These are phyloP conservation scores for Chelon labrosus DNA, from an alignment of 2,797 vertebrate genomes.

Conservation along the genomic window DNA sequence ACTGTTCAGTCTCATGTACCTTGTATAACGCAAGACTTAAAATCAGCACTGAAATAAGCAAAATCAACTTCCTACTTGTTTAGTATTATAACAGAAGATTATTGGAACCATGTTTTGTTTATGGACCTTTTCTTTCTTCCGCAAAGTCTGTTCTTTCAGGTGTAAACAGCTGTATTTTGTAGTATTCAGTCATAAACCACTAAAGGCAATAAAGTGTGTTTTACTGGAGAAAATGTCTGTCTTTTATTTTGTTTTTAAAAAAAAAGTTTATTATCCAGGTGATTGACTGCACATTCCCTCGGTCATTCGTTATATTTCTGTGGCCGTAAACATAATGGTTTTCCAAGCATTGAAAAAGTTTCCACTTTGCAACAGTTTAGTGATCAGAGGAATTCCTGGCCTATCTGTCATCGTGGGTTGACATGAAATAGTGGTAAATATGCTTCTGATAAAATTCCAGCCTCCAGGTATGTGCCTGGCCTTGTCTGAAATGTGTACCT, in stretches of 20 bases:
- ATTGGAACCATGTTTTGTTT: slow-evolving; percentile 23
- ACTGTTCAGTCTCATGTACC: slow-evolving; percentile 24
- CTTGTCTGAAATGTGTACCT: slow-evolving; percentile 74
- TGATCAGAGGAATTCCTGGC: slow-evolving; percentile 84
- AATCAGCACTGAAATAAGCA: slow-evolving; percentile 4
- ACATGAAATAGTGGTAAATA: slow-evolving; percentile 82
- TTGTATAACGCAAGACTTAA: slow-evolving; percentile 17
- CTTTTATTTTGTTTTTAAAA: slow-evolving; percentile 2
- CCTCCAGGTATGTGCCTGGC: slow-evolving; percentile 81
- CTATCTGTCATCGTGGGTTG: slow-evolving; percentile 80
- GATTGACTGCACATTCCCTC: background rate
- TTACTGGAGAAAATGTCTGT: slow-evolving; percentile 23
- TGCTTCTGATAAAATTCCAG: slow-evolving; percentile 84
- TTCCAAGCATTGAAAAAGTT: slow-evolving; percentile 41
- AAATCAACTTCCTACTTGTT: slow-evolving; percentile 9
- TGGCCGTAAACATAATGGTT: slow-evolving; percentile 52
- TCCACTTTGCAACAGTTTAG: slow-evolving; percentile 70
- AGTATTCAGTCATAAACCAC: slow-evolving; percentile 46
- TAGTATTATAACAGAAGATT: background rate
- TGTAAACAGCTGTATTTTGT: slow-evolving; percentile 34
- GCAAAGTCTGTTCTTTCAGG: slow-evolving; percentile 11
- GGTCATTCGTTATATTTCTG: slow-evolving; percentile 31
- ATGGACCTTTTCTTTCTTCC: slow-evolving; percentile 11
- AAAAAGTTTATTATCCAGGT: background rate
- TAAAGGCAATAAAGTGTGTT: slow-evolving; percentile 54